A percentile compares a stretch with the other conserved stretches of the same genome.
These are phyloP conservation scores for Crotalus viridis DNA, from an alignment of 2,113 vertebrate genomes.

Conservation along the genomic window DNA sequence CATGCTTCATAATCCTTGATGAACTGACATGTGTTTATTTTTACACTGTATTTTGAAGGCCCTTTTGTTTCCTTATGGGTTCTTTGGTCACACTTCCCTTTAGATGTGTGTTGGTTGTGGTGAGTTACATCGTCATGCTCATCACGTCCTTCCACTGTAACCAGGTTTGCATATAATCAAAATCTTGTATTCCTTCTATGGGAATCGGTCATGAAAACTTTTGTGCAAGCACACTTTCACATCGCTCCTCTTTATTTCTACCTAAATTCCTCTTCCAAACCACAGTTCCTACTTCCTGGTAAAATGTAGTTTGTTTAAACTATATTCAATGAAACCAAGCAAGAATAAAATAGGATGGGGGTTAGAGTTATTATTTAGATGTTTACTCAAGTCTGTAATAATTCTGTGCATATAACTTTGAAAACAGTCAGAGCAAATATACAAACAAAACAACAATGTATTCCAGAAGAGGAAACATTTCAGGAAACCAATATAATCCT, in stretches of 20 bases:
- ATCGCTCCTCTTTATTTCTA: neutral
- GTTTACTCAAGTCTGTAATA: neutral
- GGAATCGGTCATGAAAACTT: neutral
- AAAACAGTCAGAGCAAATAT: neutral
- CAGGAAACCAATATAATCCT: neutral
- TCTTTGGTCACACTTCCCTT: neutral
- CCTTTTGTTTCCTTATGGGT: neutral
- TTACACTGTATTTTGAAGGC: neutral
- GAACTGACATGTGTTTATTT: neutral
- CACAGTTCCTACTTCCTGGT: neutral
- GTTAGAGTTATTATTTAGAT: neutral
- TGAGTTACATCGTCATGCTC: neutral
- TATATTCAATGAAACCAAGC: neutral
- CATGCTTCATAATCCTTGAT: neutral
- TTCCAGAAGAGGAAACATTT: neutral
- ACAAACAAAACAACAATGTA: neutral
- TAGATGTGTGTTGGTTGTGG: neutral
- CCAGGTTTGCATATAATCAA: neutral
- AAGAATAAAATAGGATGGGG: neutral
- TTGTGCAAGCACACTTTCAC: neutral
- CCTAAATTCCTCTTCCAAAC: neutral
- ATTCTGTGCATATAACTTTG: neutral
- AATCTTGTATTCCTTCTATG: neutral
- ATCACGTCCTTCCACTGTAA: neutral
- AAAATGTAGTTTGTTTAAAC: neutral